A percentile compares a stretch with the other conserved stretches of the same genome.
Conservation (phyloP, 2,888 invertebrate genomes). For the Lycocerus yunnanus region DNA sequence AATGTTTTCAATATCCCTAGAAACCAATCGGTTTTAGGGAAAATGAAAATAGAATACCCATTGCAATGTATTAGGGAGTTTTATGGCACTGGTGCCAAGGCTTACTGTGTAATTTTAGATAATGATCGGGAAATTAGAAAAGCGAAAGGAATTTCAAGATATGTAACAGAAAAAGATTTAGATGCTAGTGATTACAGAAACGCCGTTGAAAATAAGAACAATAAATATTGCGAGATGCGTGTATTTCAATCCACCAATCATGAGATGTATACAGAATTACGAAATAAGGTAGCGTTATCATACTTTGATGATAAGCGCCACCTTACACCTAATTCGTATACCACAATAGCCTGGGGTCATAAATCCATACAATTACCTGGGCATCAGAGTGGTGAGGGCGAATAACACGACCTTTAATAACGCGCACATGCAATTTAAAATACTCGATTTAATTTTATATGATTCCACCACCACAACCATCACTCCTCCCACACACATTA, state of each 20-base stretch:
- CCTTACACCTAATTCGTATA: not conserved
- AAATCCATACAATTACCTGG: no score
- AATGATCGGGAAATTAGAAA: not conserved
- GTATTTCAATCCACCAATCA: no score
- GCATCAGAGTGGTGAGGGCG: no score
- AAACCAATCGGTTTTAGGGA: not conserved
- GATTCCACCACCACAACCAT: no score
- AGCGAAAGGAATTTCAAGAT: constrained; percentile 3
- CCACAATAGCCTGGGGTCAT: not conserved
- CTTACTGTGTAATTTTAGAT: constrained; percentile 3
- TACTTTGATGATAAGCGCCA: not conserved
- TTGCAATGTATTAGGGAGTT: not conserved
- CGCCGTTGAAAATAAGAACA: not conserved
- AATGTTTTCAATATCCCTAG: constrained; percentile 39
- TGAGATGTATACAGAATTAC: not conserved
- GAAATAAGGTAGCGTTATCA: not conserved
- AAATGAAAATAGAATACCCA: constrained; percentile 7
- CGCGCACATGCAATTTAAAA: no score
- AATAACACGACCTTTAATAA: no score
- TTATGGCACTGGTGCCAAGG: not conserved
- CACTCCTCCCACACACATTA: no score
- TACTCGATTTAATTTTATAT: no score
- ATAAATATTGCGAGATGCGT: not conserved
- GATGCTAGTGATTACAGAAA: not conserved
- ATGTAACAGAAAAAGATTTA: not conserved